Base-by-base conservation (phyloP, 2,113 vertebrate species). In the Oreochromis aureus region DNA sequence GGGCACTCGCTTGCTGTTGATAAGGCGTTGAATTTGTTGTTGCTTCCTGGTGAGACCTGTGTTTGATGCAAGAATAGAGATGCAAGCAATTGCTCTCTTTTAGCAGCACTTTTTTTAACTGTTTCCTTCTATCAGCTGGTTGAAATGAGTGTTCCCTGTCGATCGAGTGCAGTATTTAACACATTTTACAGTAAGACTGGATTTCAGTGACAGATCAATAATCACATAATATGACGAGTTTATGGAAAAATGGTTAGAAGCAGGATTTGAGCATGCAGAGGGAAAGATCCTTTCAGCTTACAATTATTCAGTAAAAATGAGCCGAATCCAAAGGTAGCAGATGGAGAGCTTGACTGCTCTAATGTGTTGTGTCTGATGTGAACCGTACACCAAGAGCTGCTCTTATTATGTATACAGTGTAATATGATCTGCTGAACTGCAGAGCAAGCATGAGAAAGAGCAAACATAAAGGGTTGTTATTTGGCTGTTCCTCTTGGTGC, bases 341-440 rank as follows among this genome's bases (percentile, higher is more conserved):
- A 6, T 8, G 61, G 41, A 39, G 8, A 53, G 63, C 16, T 63
- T 30, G 69, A 8, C 12, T 46, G 39, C 16, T 83, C 54, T 18
- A 19, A 30, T 80, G 16, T 24, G 6, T 63, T 55, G 63, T 46
- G 11, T 16, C 39, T 51, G 13, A 32, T 81, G 36, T 24, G 41
- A 81, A 80, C 46, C 30, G 2, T 34, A 34, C 13, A 46, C 36
- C 53, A 41, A 7, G 34, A 69, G 39, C 51, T 66, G 79, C 46
- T 76, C 11, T 46, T 87, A 56, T 73, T 85, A 1, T 86, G 34
- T 79, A 32, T 32, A 82, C 76, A 87, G 1, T 90, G 87, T 78
- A 88, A 93, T 34, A 48, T 18, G 55, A 88, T 87, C 44, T 81
- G 6, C 44, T 6, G 32, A 86, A 19, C 44, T 71, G 61, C 53